Evolutionary conservation across 2,113 vertebrate species (phyloP).

Genomic region (Passer montanus): DNA sequence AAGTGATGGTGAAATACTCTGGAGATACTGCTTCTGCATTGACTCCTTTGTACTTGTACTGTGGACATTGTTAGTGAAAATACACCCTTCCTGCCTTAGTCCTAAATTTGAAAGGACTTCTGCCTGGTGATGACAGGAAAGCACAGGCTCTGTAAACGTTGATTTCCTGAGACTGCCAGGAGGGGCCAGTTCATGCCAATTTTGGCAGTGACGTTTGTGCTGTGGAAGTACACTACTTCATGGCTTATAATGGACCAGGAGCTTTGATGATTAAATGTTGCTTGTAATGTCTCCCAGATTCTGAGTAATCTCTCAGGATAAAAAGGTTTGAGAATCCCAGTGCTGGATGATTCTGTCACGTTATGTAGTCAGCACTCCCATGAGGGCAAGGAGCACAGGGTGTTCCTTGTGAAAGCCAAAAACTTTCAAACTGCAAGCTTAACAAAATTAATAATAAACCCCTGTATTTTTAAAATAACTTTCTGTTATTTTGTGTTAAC

Average conservation of each 20-base stretch:
- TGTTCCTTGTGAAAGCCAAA: background rate
- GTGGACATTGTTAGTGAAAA: background rate
- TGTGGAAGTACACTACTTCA: background rate
- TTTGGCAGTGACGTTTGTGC: background rate
- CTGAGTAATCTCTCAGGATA: background rate
- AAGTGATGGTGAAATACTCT: background rate
- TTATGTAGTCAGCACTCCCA: background rate
- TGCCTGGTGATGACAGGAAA: constrained; percentile 33
- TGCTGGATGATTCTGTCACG: background rate
- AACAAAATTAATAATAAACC: background rate
- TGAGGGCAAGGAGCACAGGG: background rate
- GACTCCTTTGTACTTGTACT: background rate
- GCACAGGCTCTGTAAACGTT: background rate
- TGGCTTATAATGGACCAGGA: background rate
- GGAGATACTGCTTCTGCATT: background rate
- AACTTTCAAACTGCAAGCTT: background rate
- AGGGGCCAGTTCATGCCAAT: background rate
- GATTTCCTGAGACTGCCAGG: constrained; percentile 22
- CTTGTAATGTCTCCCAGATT: background rate
- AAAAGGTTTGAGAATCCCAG: background rate
- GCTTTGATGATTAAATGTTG: background rate
- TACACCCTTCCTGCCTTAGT: constrained; percentile 26
- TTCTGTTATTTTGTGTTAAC: background rate
- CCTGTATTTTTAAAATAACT: background rate
- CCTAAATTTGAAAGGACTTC: constrained; percentile 5